Percentiles rank a stretch among this genome's conserved stretches.
Evolutionary conservation across 2,113 vertebrate genomes (phyloP).

Genomic region (Apeltes quadracus): DNA sequence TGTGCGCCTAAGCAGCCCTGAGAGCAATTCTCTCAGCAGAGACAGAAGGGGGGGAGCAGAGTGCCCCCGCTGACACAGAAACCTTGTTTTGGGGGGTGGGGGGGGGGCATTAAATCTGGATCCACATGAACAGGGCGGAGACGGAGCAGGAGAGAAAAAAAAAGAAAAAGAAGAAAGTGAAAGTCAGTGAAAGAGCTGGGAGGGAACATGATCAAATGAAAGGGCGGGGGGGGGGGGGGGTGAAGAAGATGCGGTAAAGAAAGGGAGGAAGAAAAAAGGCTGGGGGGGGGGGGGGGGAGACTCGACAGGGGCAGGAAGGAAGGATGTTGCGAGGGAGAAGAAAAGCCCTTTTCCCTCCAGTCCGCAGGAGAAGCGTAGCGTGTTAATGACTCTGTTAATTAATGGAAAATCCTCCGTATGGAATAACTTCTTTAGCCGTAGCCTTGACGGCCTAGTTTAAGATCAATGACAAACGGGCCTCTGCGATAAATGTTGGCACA

Average conservation of each 20-base stretch:
- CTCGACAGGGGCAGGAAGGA: conserved; percentile 64
- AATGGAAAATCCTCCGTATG: too few relatives aligned
- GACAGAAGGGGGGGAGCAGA: conserved; percentile 62
- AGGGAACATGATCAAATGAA: conserved; percentile 5
- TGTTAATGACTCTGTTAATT: conserved; percentile 74
- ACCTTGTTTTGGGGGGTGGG: conserved; percentile 62
- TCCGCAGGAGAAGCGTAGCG: conserved; percentile 63
- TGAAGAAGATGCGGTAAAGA: conserved; percentile 15
- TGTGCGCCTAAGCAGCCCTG: conserved; percentile 52
- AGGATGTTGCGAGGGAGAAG: conserved; percentile 62
- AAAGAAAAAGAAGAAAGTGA: conserved; percentile 54
- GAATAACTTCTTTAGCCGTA: too few relatives aligned
- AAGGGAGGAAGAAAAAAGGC: conserved; percentile 4
- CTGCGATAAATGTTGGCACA: background rate
- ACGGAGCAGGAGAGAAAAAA: conserved; percentile 51
- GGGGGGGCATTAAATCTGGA: conserved; percentile 73
- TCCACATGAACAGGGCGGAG: conserved; percentile 50
- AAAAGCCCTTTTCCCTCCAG: conserved; percentile 64
- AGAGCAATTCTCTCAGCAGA: conserved; percentile 60
- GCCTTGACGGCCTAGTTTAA: too few relatives aligned
- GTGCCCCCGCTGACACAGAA: conserved; percentile 72
- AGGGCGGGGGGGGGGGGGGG: background rate
- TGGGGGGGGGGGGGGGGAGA: conserved; percentile 28
- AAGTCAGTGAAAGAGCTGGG: conserved; percentile 27
- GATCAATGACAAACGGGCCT: too few relatives aligned